Conservation (phyloP, 2,888 invertebrate genomes). For the Amiota minor region DNA sequence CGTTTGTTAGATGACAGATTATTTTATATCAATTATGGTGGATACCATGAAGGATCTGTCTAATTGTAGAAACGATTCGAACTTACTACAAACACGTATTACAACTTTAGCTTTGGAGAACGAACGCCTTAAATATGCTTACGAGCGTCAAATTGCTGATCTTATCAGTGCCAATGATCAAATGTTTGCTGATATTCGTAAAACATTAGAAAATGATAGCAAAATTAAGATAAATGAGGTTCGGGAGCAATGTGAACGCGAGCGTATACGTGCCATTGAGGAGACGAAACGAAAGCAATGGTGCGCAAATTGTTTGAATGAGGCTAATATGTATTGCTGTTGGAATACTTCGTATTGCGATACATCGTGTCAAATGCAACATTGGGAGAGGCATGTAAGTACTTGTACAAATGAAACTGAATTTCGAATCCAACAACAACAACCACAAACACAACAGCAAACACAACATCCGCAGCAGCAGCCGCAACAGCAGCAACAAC, state of each 20-base stretch:
- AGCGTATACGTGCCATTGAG: constrained; percentile 80
- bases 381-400: constrained; percentile 84
- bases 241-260: constrained; percentile 79
- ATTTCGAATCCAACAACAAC: constrained; percentile 25
- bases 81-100: constrained; percentile 76
- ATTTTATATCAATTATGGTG: constrained; percentile 81
- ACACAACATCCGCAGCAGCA: constrained; percentile 35
- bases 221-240: constrained; percentile 79
- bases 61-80: constrained; percentile 68
- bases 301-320: constrained; percentile 91
- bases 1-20: constrained; percentile 77
- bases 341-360: constrained; percentile 98
- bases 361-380: constrained; percentile 88
- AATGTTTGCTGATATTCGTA: constrained; percentile 80
- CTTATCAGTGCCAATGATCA: constrained; percentile 80
- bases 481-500: constrained; percentile 34
- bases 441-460: constrained; percentile 37
- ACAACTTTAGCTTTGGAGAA: constrained; percentile 79
- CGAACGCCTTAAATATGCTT: constrained; percentile 81
- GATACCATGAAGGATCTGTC: constrained; percentile 80
- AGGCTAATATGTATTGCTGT: constrained; percentile 94
- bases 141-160: constrained; percentile 83
- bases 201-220: constrained; percentile 82
- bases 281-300: constrained; percentile 91
- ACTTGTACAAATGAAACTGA: constrained; percentile 49